A percentile compares a stretch with the other conserved stretches of the same genome.
Conservation (phyloP, 2,113 vertebrate species). For the Carassius carassius region DNA sequence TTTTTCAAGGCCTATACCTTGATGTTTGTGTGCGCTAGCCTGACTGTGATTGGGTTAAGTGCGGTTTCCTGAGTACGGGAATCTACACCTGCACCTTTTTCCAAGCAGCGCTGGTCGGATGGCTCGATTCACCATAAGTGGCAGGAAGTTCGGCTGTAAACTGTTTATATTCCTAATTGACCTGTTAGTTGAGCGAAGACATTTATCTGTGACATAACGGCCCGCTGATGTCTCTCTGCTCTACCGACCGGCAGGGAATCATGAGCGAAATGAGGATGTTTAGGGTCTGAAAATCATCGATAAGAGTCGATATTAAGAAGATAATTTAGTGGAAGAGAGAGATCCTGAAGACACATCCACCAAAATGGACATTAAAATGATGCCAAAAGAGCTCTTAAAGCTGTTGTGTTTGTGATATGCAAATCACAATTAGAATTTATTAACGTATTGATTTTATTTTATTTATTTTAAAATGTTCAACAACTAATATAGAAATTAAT, state of each 20-base stretch:
- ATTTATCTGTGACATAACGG: conserved; percentile 48
- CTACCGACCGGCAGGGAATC: conserved; percentile 24
- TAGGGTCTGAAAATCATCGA: conserved; percentile 22
- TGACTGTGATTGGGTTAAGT: conserved; percentile 66
- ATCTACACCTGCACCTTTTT: conserved; percentile 67
- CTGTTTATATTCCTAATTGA: conserved; percentile 67
- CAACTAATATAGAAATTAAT: no score
- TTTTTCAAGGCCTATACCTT: conserved; percentile 62
- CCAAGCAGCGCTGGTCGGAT: conserved; percentile 62
- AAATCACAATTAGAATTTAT: no score
- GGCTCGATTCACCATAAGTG: conserved; percentile 65
- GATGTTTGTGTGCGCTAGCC: conserved; percentile 45
- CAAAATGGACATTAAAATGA: no score
- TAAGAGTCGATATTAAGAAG: neutral
- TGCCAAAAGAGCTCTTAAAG: no score
- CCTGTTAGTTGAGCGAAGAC: conserved; percentile 64
- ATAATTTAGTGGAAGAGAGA: neutral
- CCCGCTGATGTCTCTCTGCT: conserved; percentile 29
- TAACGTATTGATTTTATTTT: no score
- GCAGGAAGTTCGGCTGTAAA: conserved; percentile 70
- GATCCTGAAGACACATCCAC: no score
- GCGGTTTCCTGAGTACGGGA: conserved; percentile 72
- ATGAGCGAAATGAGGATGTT: conserved; percentile 9
- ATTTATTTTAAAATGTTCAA: no score
- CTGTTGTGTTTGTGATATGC: no score